A percentile compares a stretch with the other conserved stretches of the same genome.
Conservation (phyloP, 2,888 invertebrate genomes). For the Nycteola revayana region DNA sequence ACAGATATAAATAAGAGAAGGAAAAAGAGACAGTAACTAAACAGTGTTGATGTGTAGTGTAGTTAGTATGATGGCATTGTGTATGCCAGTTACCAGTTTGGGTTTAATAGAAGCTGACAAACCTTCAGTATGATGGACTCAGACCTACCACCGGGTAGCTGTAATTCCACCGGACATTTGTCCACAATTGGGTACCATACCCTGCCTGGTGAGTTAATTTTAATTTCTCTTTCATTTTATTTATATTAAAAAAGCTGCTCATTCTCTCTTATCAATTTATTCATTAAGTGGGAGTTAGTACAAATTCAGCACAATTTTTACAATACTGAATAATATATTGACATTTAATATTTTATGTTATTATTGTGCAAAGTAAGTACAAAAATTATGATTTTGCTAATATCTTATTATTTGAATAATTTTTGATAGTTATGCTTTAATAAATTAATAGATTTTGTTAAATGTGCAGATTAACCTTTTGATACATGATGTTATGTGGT, state of each 20-base stretch:
- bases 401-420: no score
- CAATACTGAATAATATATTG: no score
- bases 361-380: no score
- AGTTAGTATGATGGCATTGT: slow-evolving; percentile 43
- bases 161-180: slow-evolving; percentile 78
- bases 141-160: slow-evolving; percentile 76
- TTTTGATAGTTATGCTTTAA: no score
- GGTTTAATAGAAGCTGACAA: slow-evolving; percentile 36
- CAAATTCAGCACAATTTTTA: no score
- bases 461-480: no score
- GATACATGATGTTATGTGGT: no score
- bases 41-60: slow-evolving; percentile 41
- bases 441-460: no score
- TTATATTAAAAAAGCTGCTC: neutral
- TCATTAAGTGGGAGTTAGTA: no score
- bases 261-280: no score
- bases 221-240: slow-evolving; percentile 1
- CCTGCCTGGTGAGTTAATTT: slow-evolving; percentile 54
- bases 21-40: slow-evolving; percentile 15
- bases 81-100: slow-evolving; percentile 32
- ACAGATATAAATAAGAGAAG: slow-evolving; percentile 28
- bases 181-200: slow-evolving; percentile 77
- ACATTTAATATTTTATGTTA: no score
- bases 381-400: no score
- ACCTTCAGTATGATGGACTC: slow-evolving; percentile 71